Percentiles rank a stretch among this genome's conserved stretches.
These are phyloP conservation scores for Danio tinwini DNA, from an alignment of 2,797 vertebrate genomes.

Conservation along the genomic window DNA sequence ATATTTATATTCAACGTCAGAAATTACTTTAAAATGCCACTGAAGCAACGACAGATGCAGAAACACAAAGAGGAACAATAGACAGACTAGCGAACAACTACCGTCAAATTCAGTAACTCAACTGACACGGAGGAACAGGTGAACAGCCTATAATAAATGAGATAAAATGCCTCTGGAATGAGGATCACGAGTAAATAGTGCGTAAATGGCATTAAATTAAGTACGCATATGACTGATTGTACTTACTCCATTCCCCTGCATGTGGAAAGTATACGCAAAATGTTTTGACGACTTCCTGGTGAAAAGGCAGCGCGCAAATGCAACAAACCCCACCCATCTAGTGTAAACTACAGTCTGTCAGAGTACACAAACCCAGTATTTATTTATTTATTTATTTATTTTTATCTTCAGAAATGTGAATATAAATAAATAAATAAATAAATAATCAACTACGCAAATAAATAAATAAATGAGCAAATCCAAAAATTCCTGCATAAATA, in stretches of 20 bases:
- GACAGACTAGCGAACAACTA: neutral
- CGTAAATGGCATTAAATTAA: neutral
- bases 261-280: slow-evolving; percentile 14
- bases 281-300: slow-evolving; percentile 49
- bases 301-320: neutral
- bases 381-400: too few relatives aligned
- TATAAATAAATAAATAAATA: too few relatives aligned
- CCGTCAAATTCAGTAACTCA: too few relatives aligned
- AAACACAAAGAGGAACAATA: slow-evolving; percentile 6
- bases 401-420: too few relatives aligned
- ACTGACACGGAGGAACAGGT: neutral
- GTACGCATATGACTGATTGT: neutral
- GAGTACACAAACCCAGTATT: too few relatives aligned
- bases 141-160: neutral
- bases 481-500: too few relatives aligned
- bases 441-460: too few relatives aligned
- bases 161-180: neutral
- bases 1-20: neutral
- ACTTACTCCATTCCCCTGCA: slow-evolving; percentile 42
- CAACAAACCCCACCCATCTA: slow-evolving; percentile 23
- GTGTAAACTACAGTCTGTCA: too few relatives aligned
- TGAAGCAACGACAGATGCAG: neutral
- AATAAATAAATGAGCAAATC: too few relatives aligned
- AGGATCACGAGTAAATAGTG: too few relatives aligned
- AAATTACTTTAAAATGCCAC: neutral